Evolutionary conservation across 2,113 vertebrate species (phyloP).

Genomic region (Pterocles orientalis): DNA sequence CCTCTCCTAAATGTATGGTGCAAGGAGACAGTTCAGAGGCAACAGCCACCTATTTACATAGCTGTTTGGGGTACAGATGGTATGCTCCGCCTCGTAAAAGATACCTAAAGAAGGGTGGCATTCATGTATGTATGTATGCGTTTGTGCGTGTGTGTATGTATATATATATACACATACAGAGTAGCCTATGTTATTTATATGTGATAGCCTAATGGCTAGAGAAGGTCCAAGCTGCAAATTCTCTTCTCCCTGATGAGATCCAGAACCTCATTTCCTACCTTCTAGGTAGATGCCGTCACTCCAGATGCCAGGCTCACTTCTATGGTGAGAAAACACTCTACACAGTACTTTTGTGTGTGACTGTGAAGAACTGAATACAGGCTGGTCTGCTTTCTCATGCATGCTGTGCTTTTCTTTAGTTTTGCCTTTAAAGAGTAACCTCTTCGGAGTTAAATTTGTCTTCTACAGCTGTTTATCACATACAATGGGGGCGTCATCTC

Average conservation of each 20-base stretch:
- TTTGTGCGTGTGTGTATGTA: background rate
- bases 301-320: background rate
- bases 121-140: background rate
- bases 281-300: background rate
- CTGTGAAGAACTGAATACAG: background rate
- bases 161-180: background rate
- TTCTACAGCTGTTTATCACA: background rate
- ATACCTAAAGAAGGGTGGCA: background rate
- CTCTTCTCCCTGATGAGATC: background rate
- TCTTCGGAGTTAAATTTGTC: background rate
- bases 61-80: background rate
- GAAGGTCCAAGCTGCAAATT: background rate
- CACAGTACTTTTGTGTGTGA: background rate
- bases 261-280: background rate
- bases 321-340: background rate
- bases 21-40: background rate
- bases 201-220: background rate
- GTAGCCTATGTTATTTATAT: background rate
- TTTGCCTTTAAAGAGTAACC: background rate
- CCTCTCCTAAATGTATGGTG: background rate
- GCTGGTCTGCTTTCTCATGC: background rate
- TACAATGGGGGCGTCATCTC: background rate
- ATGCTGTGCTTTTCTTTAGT: background rate
- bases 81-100: background rate
- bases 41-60: background rate